Conservation (phyloP, 2,797 vertebrate species). For the Carapus acus region DNA sequence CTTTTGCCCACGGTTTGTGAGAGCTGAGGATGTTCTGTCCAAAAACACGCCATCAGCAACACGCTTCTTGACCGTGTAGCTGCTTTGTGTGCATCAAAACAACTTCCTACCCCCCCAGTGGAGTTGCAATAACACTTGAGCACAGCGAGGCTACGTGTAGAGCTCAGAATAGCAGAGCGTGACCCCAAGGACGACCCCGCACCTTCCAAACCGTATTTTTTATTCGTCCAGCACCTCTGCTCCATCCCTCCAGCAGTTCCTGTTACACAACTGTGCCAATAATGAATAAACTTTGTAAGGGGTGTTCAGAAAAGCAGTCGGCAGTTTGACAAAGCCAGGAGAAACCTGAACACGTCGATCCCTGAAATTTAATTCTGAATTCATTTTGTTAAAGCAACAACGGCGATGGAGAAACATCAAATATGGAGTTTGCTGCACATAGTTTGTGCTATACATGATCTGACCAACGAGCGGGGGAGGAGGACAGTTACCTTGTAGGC, state of each 20-base stretch:
- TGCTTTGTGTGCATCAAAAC: constrained; percentile 7
- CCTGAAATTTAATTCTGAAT: no score
- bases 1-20: no score
- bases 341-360: no score
- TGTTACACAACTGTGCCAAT: constrained; percentile 30
- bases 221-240: constrained; percentile 26
- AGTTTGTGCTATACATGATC: no score
- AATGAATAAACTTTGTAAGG: constrained; percentile 15
- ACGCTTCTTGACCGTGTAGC: no score
- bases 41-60: no score
- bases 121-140: no score
- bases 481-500: constrained; percentile 79
- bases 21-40: no score
- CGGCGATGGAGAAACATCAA: neutral
- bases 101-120: neutral
- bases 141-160: constrained; percentile 32
- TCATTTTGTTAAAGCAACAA: no score
- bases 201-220: constrained; percentile 23
- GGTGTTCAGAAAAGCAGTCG: constrained; percentile 1
- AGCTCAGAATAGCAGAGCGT: constrained; percentile 17
- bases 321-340: constrained; percentile 1
- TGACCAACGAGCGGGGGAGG: no score
- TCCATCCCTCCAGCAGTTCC: constrained; percentile 35
- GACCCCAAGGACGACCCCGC: constrained; percentile 30
- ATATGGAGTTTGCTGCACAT: neutral